These are phyloP conservation scores for Campoplex capitator DNA, from an alignment of 2,888 invertebrate species.

Conservation along the genomic window DNA sequence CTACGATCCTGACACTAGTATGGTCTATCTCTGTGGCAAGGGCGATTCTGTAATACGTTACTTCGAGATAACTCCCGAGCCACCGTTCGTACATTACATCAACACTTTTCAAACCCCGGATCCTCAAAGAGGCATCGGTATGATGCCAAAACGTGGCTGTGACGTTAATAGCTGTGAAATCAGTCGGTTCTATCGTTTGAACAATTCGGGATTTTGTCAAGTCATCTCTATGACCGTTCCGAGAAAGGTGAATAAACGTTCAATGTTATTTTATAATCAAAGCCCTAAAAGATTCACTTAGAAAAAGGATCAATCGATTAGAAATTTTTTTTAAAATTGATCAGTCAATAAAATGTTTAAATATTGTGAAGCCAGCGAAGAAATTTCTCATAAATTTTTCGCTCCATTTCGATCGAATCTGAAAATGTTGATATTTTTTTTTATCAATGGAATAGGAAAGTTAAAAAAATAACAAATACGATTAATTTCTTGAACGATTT, in stretches of 20 bases:
- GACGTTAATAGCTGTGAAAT: constrained; percentile 98
- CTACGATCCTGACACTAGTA: constrained; percentile 97
- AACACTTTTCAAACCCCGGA: constrained; percentile 99
- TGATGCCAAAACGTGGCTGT: constrained; percentile 99
- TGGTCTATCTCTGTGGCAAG: constrained; percentile 98
- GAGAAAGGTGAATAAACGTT: constrained; percentile 88
- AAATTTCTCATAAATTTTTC: no score
- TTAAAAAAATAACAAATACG: no score
- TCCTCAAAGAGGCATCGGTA: constrained; percentile 97
- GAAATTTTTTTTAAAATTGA: no score
- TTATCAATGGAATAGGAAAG: no score
- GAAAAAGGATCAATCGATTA: no score
- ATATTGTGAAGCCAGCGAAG: no score
- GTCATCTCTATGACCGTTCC: constrained; percentile 99
- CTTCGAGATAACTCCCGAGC: constrained; percentile 96
- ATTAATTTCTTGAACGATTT: no score
- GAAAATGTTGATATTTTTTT: no score
- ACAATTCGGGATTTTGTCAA: constrained; percentile 97
- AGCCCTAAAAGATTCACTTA: neutral
- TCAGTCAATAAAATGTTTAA: no score
- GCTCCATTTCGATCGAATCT: no score
- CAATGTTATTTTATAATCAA: neutral
- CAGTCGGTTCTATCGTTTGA: constrained; percentile 96
- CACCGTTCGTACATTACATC: constrained; percentile 98
- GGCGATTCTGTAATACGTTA: constrained; percentile 99